These are phyloP conservation scores for Oceanodroma tethys DNA, from an alignment of 2,113 vertebrate species.

Conservation along the genomic window DNA sequence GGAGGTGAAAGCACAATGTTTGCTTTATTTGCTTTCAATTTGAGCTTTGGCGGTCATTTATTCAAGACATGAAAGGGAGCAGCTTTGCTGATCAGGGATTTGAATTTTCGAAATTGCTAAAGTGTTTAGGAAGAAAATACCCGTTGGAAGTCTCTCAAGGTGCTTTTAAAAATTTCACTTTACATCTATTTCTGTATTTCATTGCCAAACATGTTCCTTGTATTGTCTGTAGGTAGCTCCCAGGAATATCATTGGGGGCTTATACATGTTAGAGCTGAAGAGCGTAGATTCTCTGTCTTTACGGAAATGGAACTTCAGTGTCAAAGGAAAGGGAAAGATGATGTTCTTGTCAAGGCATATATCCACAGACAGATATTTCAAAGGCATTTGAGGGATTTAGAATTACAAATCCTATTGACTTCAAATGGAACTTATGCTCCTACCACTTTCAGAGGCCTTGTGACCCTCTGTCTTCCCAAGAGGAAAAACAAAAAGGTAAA, in stretches of 20 bases:
- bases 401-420: slow-evolving; percentile 31
- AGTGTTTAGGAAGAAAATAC: neutral
- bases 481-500: neutral
- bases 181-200: neutral
- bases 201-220: neutral
- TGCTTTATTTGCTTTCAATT: neutral
- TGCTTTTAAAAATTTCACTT: neutral
- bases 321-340: neutral
- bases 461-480: neutral
- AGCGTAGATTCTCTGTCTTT: neutral
- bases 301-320: neutral
- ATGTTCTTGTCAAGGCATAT: neutral
- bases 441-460: neutral
- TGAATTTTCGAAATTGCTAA: neutral
- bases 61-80: neutral
- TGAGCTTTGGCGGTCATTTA: neutral
- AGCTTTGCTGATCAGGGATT: neutral
- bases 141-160: neutral
- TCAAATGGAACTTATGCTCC: neutral
- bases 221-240: neutral
- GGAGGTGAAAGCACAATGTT: neutral
- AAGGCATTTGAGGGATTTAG: slow-evolving; percentile 13
- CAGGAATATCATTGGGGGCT: neutral
- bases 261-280: neutral
- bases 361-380: neutral